Evolutionary conservation across 2,113 vertebrate species (phyloP).

Genomic region (Vulpes ferrilata): DNA sequence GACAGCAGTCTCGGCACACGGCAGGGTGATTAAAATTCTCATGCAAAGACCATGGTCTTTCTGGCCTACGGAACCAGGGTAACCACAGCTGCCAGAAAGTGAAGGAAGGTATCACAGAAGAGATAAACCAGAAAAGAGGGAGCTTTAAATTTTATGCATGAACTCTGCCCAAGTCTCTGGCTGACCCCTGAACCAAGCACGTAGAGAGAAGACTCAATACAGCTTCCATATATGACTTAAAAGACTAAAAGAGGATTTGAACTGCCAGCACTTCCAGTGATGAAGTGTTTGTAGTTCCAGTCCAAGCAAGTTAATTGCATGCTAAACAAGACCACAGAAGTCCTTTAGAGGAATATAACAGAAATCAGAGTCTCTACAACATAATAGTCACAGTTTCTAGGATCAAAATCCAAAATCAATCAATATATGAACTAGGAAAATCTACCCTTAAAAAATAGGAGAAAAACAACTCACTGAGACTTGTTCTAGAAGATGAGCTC

Average conservation of each 20-base stretch:
- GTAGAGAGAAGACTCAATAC: background rate
- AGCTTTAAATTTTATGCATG: background rate
- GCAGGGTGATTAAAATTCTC: background rate
- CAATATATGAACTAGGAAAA: background rate
- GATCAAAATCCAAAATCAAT: background rate
- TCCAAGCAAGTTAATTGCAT: background rate
- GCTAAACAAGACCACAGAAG: background rate
- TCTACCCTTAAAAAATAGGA: background rate
- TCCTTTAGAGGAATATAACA: background rate
- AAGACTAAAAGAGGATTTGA: background rate
- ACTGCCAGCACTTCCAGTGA: background rate
- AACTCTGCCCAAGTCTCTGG: background rate
- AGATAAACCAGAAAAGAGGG: background rate
- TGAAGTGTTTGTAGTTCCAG: background rate
- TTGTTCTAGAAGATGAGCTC: background rate
- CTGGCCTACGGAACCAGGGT: background rate
- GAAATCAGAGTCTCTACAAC: background rate
- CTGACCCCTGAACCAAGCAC: background rate
- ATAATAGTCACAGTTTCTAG: background rate
- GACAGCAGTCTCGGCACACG: background rate
- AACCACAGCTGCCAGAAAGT: background rate
- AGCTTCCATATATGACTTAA: background rate
- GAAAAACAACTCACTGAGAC: background rate
- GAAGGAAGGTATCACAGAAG: background rate
- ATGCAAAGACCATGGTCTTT: background rate